Evolutionary conservation across 2,797 vertebrate genomes (phyloP), one percentile per base, ranked within the genome.

Genomic region (Champsocephalus gunnari): DNA sequence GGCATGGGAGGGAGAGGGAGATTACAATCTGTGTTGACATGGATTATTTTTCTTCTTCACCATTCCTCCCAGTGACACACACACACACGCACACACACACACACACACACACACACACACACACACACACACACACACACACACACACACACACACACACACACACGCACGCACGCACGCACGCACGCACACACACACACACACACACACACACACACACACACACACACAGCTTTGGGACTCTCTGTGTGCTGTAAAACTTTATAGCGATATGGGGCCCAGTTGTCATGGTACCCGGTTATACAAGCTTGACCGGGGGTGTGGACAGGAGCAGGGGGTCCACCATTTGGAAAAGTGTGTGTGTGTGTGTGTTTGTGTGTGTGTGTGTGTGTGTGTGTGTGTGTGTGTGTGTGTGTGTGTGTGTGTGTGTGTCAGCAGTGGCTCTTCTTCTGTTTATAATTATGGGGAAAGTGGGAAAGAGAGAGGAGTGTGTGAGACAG

Each of bases 401-500:
- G 19, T 41, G 41, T 49, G 62, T 57, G 62, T 67, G 60, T 70
- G 64, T 56, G 59, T 78, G 67, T 43, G 43, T 50, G 45, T 66
- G 44, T 61, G 49, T 43, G 44, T 57, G 44, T 63, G 53, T 43
- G 66, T 65, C 10, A 12, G 44, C 61, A 68, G 55, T 57, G 73
- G 55, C 28, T 77, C 50, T 70, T 69, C 24, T 73, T 87, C 86
- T 89, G 90, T 84, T 92, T 85, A 86, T 88, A 89, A 91, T 91
- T 90, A 91, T 58, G 65, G 49, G 3, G 41, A 64, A 38, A 65
- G 58, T 50, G 32, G 9, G 8, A 54, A 53, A 50, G 43, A 28
- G 2, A 32, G 59, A 57, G 24, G 44, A 24, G 59, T 48, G 34
- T 9, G 32, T 44, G 51, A 64, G 38, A 50, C 16, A 13, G 50